Evolutionary conservation across 2,888 invertebrate genomes (phyloP).

Genomic region (Trypoxylon attenuatum): DNA sequence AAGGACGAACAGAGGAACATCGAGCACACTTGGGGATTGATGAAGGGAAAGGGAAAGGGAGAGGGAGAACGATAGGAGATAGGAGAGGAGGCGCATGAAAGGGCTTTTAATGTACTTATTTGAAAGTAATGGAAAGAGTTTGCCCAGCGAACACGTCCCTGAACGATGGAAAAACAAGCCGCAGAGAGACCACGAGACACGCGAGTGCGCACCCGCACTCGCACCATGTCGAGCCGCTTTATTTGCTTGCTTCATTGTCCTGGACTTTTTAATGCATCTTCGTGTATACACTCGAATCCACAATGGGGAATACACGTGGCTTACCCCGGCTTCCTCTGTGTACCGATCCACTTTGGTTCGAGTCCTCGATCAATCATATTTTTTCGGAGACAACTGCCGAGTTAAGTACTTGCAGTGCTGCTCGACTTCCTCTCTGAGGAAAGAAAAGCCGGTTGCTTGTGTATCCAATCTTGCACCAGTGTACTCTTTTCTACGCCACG

Average conservation of each 20-base stretch:
- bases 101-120: slow-evolving; percentile 44
- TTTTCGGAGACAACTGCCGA: slow-evolving; percentile 53
- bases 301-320: slow-evolving; percentile 29
- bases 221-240: slow-evolving; percentile 32
- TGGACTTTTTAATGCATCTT: slow-evolving; percentile 52
- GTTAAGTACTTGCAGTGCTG: slow-evolving; percentile 45
- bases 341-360: slow-evolving; percentile 30
- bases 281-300: slow-evolving; percentile 18
- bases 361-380: slow-evolving; percentile 52
- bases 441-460: slow-evolving; percentile 22
- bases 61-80: not conserved
- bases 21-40: slow-evolving; percentile 3
- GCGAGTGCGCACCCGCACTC: slow-evolving; percentile 26
- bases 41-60: slow-evolving; percentile 12
- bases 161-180: slow-evolving; percentile 52
- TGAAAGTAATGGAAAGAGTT: slow-evolving; percentile 49
- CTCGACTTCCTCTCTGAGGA: slow-evolving; percentile 2
- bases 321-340: slow-evolving; percentile 26
- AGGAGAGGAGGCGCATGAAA: slow-evolving; percentile 2
- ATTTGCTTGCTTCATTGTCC: slow-evolving; percentile 55
- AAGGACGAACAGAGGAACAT: not conserved
- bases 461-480: slow-evolving; percentile 22
- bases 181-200: slow-evolving; percentile 49
- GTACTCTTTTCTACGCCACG: not conserved
- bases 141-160: slow-evolving; percentile 33